Conservation (phyloP, 92 coral and sea anemone species). For the Pocillopora meandrina region DNA sequence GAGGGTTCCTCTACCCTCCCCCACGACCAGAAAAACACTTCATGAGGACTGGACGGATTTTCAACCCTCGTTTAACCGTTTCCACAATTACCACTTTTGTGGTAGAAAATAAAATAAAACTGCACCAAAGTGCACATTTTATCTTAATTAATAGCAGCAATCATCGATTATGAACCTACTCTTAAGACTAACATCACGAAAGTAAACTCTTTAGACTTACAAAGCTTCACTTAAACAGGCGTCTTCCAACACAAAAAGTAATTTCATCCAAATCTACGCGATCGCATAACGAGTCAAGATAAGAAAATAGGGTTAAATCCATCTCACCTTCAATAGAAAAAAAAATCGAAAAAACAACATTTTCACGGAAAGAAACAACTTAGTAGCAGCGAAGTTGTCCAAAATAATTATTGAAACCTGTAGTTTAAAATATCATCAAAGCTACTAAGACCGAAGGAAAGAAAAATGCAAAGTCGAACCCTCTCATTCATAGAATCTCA, state of each 20-base stretch:
- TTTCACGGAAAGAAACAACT: slow-evolving; percentile 10
- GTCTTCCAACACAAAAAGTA: too few relatives aligned
- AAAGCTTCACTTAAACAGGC: too few relatives aligned
- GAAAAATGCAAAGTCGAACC: background rate
- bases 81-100: background rate
- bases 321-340: too few relatives aligned
- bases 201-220: too few relatives aligned
- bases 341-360: background rate
- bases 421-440: slow-evolving; percentile 14
- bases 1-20: too few relatives aligned
- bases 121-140: background rate
- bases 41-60: too few relatives aligned
- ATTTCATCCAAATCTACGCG: too few relatives aligned
- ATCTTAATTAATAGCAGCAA: background rate
- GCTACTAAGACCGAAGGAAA: background rate
- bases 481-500: background rate
- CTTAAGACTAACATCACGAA: too few relatives aligned
- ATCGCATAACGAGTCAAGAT: too few relatives aligned
- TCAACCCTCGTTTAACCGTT: too few relatives aligned
- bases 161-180: background rate
- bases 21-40: too few relatives aligned
- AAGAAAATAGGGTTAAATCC: too few relatives aligned
- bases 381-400: background rate
- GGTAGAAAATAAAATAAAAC: background rate
- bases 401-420: background rate